Evolutionary conservation across 2,888 invertebrate genomes (phyloP), one percentile per base, ranked within the genome.

Genomic region (Ypsolopha scabrella): DNA sequence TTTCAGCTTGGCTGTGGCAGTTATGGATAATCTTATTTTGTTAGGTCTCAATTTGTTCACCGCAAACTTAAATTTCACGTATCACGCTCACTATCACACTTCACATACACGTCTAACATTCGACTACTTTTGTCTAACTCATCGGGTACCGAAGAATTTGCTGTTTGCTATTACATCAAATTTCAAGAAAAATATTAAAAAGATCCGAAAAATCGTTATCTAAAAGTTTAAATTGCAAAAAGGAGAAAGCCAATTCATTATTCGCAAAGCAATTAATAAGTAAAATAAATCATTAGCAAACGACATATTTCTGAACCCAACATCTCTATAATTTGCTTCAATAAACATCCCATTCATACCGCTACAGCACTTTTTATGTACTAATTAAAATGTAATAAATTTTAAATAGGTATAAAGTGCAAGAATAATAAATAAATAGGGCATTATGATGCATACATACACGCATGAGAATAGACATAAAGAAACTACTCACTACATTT

Each of bases 321-420:
- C 24, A 24, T 24, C 24, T 24, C 24, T 24, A 4, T 24, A 24
- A 2, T 24, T 24, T 24, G n/a, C 4, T 24, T 24, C 2, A 24
- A 4, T 3, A 24, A 24, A 24, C 24, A 24, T 24, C 24, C 24
- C 24, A 24, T 24, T 24, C 24, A 24, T 24, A 24, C 24, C 24
- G 24, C 24, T 24, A 24, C 24, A 24, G 24, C 24, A 24, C 24
- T 24, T 24, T 24, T 51, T 47, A 75, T 76, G 76, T 76, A 78
- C 79, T 76, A 78, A 77, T 78, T 78, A 77, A 78, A 80, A 77
- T 78, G 76, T 77, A 75, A 69, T 55, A 63, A 55, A 33, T 35
- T n/a, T 46, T 24, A 33, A 35, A 38, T 39, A 39, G 14, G 33
- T 63, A 62, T 54, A 56, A 60, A 62, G 61, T 72, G 68, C 69